These are phyloP conservation scores for Etheostoma perlongum DNA, from an alignment of 2,797 vertebrate genomes.

Conservation along the genomic window DNA sequence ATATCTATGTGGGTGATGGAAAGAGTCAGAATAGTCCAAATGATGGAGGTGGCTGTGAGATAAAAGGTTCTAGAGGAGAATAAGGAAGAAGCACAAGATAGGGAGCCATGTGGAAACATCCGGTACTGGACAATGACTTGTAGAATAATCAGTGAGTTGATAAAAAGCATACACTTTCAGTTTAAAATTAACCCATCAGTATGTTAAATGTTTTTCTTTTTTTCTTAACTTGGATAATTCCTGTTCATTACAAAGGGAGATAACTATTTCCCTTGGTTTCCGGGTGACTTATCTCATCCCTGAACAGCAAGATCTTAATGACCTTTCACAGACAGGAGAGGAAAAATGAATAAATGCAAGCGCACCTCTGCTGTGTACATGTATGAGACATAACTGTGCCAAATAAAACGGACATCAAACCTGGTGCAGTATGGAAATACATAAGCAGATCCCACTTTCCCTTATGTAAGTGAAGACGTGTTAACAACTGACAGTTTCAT, in stretches of 20 bases:
- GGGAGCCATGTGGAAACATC: conserved; percentile 2
- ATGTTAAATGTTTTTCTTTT: not conserved
- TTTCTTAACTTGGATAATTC: not conserved
- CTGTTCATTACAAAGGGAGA: conserved; percentile 1
- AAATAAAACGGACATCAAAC: conserved; percentile 13
- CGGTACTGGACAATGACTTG: conserved; percentile 12
- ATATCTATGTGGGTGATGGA: not conserved
- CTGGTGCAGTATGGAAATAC: conserved; percentile 6
- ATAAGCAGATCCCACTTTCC: not conserved
- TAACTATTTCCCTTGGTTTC: not conserved
- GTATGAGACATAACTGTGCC: not conserved
- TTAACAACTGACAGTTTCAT: not conserved
- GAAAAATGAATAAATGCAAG: not conserved
- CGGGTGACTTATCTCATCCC: not conserved
- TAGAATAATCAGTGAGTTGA: conserved; percentile 25
- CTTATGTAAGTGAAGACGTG: too few relatives aligned
- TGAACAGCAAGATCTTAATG: conserved; percentile 5
- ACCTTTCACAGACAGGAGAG: not conserved
- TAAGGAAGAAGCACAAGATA: not conserved
- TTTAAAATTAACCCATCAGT: conserved; percentile 22
- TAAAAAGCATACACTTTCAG: conserved; percentile 3
- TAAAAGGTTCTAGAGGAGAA: not conserved
- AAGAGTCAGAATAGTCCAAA: conserved; percentile 15
- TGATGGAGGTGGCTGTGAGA: conserved; percentile 1
- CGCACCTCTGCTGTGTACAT: not conserved